Conservation (phyloP, 1,140 invertebrate species). For the Macrosteles quadrilineatus region DNA sequence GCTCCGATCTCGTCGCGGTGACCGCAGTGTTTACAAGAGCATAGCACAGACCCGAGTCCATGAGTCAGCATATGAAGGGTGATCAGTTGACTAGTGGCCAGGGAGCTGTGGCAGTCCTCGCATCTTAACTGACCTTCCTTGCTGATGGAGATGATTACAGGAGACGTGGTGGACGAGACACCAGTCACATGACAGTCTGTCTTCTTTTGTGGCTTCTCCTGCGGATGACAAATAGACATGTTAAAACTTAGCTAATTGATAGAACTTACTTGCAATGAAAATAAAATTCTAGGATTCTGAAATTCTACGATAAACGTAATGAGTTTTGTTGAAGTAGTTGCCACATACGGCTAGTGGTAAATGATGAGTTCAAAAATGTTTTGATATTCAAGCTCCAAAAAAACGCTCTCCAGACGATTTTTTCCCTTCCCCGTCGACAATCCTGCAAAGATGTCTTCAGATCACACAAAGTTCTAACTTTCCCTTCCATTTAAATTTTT, state of each 20-base stretch:
- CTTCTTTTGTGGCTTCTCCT: background rate
- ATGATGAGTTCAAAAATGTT: background rate
- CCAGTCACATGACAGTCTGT: conserved; percentile 17
- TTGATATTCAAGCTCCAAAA: background rate
- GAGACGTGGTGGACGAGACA: background rate
- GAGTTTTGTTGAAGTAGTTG: background rate
- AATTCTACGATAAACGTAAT: background rate
- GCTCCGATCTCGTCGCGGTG: conserved; percentile 33
- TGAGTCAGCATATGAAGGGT: conserved; percentile 40
- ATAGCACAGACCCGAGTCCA: conserved; percentile 39
- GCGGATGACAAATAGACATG: background rate
- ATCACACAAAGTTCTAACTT: too few relatives aligned
- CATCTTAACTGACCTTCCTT: conserved; percentile 36
- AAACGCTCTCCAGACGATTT: background rate
- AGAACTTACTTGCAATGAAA: background rate
- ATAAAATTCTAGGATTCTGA: background rate
- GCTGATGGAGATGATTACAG: conserved; percentile 30
- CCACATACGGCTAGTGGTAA: background rate
- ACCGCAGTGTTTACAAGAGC: conserved; percentile 37
- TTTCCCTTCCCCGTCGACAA: too few relatives aligned
- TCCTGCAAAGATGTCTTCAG: too few relatives aligned
- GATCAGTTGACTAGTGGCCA: conserved; percentile 32
- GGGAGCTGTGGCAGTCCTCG: conserved; percentile 32
- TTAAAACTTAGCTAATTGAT: background rate
- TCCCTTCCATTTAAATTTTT: too few relatives aligned